Evolutionary conservation across 2,113 vertebrate species (phyloP), one percentile per base, ranked within the genome.

Genomic region (Etheostoma cragini): DNA sequence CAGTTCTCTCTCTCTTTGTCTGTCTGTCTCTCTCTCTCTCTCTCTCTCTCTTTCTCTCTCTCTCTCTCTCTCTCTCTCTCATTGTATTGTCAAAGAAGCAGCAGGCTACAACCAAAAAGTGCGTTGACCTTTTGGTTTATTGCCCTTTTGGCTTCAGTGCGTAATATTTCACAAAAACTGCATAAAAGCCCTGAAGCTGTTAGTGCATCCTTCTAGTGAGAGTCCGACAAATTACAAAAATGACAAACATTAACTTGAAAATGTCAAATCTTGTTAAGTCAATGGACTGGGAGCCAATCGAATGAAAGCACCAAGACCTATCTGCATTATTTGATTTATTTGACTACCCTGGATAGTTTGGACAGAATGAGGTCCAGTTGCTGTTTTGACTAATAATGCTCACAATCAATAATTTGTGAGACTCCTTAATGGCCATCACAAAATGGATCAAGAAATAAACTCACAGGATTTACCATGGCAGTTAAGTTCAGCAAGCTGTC

Each of bases 221-320:
- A 33, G 21, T 22, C 19, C 35, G 54, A 4, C 19, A 17, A 72
- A 64, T 38, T 15, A 17, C 21, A 21, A 12, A 49, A 30, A 52
- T 16, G 6, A 67, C 17, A 24, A 65, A 58, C 69, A 52, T n/a
- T 16, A 26, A 26, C 26, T 61, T 53, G 10, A 54, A 62, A 75
- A 26, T 26, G 61, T 80, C 67, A 72, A 5, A 65, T 19, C 24
- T 58, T 58, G 50, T 66, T 15, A 60, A 60, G 16, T 42, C 30
- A 30, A 38, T 3, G 5, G 6, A 50, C 61, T 30, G 13, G 16
- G 6, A 4, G 3, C 16, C 24, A 30, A 3, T 26, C 26, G 1
- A 26, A 26, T 26, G 26, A 30, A 14, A 73, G 53, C 24, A n/a
- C 10, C n/a, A 4, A 52, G 11, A 50, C 14, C 5, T 8, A 10